Evolutionary conservation across 2,888 invertebrate species (phyloP), one percentile per base, ranked within the genome.

Genomic region (Tachina fera): DNA sequence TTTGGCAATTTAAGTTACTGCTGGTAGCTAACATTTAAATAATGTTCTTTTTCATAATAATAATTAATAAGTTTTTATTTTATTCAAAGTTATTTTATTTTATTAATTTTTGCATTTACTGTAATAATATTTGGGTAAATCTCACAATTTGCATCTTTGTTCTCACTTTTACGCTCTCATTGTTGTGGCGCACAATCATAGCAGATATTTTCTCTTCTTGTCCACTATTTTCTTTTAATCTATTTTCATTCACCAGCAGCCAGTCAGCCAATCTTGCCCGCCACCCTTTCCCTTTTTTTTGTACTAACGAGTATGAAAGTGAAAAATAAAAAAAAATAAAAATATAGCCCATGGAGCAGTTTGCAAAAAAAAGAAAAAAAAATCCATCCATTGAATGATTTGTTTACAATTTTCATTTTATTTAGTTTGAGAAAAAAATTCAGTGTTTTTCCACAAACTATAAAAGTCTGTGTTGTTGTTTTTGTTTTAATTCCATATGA

Each of bases 201-300:
- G 3, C 5, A 45, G 0, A 22, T 19, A 70, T 65, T 76, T 83
- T 75, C 61, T 45, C 53, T 75, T 68, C 51, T 81, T 31, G 56
- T 43, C 51, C 47, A 61, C 45, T 39, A 70, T 85, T 77, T 84
- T 63, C 77, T 77, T 78, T 81, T 56, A 58, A 60, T 76, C 41
- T 72, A 60, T 79, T 76, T 83, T 83, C 78, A 83, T 86, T 86
- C 83, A 86, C 76, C 86, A 84, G 75, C 83, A 77, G 70, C 79
- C 60, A 63, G 74, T 47, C 72, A 53, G 22, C 47, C 78, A 75
- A 65, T 78, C 75, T 82, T 51, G 53, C 58, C 61, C 65, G 53
- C 58, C 61, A 82, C 61, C 39, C 70, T 61, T 60, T 61, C 14
- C n/a, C n/a, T n/a, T n/a, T n/a, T 47, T 13, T 16, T 76, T 45